Base-by-base conservation (phyloP, 2,113 vertebrate species). In the Lepidothrix coronata region DNA sequence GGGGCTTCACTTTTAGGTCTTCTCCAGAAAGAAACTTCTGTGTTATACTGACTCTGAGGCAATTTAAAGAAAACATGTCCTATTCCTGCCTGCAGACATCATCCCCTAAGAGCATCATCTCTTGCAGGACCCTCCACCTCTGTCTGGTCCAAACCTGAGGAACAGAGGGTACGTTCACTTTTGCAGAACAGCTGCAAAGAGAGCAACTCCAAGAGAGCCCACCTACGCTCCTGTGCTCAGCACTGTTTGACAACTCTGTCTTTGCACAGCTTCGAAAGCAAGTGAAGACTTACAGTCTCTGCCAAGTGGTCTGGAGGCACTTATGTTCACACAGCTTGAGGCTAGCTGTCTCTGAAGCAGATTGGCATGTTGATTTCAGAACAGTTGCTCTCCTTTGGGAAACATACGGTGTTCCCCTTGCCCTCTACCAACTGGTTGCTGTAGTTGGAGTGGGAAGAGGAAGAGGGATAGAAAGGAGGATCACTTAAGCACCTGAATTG, bases 151-250 rank as follows among this genome's bases (percentile, higher is more conserved):
- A 41, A 52, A 68, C 5, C 14, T 51, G 62, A 66, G 55, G 48
- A 77, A 71, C 3, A 65, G 43, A 24, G 51, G 10, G 6, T 20
- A 55, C 5, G 11, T 63, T 87, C 39, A 39, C 18, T 75, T 78
- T 37, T 43, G n/a, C 51, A 66, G 46, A 73, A 16, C 15, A 89
- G 41, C 25, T 89, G 59, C 25, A 70, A 72, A 37, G 10, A 70
- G 9, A 70, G 21, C 21, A 17, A 6, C 12, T 51, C 30, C 18
- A 35, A 51, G 37, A 37, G 2, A 81, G 46, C 30, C 22, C n/a
- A 46, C 23, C 37, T 63, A n/a, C 0, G 0, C 8, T 59, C 33
- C 33, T 12, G 1, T 14, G 20, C 39, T 85, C 49, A 68, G 49
- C 11, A 22, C n/a, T 62, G n/a, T 54, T 85, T 59, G 58, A 55